These are phyloP conservation scores for Eurypyga helias DNA, from an alignment of 2,113 vertebrate genomes.

Conservation along the genomic window DNA sequence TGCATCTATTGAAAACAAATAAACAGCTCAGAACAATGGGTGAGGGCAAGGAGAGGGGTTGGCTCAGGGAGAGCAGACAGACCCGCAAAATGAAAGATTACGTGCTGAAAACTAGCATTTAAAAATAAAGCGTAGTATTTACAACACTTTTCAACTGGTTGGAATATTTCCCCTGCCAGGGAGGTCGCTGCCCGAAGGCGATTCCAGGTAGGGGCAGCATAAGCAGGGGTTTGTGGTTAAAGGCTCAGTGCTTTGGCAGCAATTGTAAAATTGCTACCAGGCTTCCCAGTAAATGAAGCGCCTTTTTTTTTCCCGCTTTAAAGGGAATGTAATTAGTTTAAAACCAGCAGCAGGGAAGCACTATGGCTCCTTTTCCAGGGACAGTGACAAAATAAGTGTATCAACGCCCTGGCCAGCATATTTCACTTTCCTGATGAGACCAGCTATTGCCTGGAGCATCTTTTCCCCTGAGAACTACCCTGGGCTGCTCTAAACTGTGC, in stretches of 20 bases:
- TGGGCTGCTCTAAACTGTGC: not conserved
- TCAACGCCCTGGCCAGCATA: not conserved
- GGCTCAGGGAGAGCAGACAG: not conserved
- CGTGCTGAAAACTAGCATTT: not conserved
- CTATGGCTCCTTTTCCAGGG: not conserved
- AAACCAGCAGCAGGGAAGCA: conserved; percentile 14
- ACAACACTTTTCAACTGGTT: not conserved
- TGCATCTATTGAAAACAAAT: not conserved
- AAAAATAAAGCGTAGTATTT: not conserved
- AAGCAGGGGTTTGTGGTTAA: not conserved
- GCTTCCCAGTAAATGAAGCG: not conserved
- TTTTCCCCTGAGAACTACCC: not conserved
- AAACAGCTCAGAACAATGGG: not conserved
- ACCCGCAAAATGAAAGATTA: not conserved
- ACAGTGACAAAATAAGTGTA: conserved; percentile 33
- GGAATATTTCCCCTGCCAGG: not conserved
- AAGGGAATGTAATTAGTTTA: conserved; percentile 40
- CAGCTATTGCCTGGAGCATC: not conserved
- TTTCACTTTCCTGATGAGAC: not conserved
- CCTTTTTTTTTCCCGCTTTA: conserved; percentile 38
- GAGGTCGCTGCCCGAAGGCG: not conserved
- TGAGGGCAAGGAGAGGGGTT: not conserved
- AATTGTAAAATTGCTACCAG: not conserved
- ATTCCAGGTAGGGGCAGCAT: not conserved
- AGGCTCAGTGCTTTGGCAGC: not conserved